Percentiles rank a stretch among this genome's conserved stretches.
phyloP scores from a whole-genome alignment of 2,888 invertebrate genomes.

The Pollenia griseotomentosa region DNA sequence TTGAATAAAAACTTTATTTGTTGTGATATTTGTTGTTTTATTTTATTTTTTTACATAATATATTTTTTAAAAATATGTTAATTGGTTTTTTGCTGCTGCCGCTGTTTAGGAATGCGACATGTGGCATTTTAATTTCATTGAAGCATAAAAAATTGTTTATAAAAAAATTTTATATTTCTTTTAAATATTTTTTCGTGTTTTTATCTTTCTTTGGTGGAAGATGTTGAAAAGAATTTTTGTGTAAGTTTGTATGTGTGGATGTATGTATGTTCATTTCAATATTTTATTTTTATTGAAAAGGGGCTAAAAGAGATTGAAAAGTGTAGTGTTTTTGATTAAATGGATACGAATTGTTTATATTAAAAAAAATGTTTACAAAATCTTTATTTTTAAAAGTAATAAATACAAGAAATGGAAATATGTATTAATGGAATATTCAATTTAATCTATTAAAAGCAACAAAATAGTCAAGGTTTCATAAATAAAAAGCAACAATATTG shows the following conservation, averaged over 20 bases:
- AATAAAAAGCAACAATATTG: no score
- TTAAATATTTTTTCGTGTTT: neutral
- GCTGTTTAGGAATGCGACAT: conserved; percentile 68
- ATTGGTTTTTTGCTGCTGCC: conserved; percentile 67
- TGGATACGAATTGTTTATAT: no score
- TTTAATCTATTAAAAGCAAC: no score
- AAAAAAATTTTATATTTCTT: conserved; percentile 26
- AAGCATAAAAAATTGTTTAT: conserved; percentile 66
- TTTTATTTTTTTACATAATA: conserved; percentile 28
- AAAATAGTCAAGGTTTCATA: no score
- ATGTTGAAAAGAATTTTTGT: conserved; percentile 43
- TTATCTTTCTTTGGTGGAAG: conserved; percentile 13
- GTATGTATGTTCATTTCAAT: neutral
- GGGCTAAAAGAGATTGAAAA: no score
- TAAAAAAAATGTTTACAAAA: no score
- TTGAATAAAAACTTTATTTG: neutral
- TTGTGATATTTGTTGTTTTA: neutral
- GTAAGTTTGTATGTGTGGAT: neutral
- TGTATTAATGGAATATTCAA: no score
- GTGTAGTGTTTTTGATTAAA: no score
- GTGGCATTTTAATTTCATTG: conserved; percentile 70
- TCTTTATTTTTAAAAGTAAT: no score
- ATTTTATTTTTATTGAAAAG: neutral
- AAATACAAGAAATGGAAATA: no score
- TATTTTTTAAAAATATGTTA: conserved; percentile 66